These are phyloP conservation scores for Cirrhinus molitorella DNA, from an alignment of 2,797 vertebrate genomes.

Conservation along the genomic window DNA sequence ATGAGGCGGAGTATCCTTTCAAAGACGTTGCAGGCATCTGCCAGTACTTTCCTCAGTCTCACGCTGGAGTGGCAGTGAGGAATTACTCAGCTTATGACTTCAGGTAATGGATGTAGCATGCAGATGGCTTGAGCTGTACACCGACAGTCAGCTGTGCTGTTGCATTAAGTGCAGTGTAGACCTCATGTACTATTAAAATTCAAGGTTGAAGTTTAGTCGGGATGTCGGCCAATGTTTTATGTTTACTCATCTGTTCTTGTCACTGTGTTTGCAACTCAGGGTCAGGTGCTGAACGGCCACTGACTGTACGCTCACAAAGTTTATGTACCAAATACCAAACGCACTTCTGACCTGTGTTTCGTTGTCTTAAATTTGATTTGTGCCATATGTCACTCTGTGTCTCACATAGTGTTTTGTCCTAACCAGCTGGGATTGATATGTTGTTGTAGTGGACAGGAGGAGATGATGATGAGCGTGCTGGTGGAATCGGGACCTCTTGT, in stretches of 20 bases:
- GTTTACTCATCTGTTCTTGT: conserved; percentile 43
- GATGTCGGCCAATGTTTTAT: conserved; percentile 38
- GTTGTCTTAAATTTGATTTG: background rate
- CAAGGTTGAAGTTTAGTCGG: conserved; percentile 16
- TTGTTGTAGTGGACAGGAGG: conserved; percentile 80
- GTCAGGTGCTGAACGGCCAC: conserved; percentile 19
- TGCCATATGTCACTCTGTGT: conserved; percentile 14
- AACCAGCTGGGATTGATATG: background rate
- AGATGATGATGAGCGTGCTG: conserved; percentile 85
- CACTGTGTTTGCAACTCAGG: conserved; percentile 19
- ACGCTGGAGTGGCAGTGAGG: conserved; percentile 80
- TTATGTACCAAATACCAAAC: background rate
- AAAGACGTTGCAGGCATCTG: conserved; percentile 85
- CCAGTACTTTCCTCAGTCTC: conserved; percentile 80
- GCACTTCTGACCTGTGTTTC: background rate
- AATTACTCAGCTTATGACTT: conserved; percentile 83
- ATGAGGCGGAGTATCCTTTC: conserved; percentile 84
- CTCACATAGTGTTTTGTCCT: too few species aligned
- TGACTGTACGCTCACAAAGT: background rate
- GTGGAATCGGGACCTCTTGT: conserved; percentile 84
- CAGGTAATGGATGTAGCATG: conserved; percentile 76
- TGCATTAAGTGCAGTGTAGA: background rate
- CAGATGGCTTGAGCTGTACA: conserved; percentile 18
- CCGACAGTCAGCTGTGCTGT: background rate
- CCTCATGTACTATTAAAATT: background rate